Conservation (phyloP, 1,140 invertebrate genomes). For the Agrypnia vestita region DNA sequence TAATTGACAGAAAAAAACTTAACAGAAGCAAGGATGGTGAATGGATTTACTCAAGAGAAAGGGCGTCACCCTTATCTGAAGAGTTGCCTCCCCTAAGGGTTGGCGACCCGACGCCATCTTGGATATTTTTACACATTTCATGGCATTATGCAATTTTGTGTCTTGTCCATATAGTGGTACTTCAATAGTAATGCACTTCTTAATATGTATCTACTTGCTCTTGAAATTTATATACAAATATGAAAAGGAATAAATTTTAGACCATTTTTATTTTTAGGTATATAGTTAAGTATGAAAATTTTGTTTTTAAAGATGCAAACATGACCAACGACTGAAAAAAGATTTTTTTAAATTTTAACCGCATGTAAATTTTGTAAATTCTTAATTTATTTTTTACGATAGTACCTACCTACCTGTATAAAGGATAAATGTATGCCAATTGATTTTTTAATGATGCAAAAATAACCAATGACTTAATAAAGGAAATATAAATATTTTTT, state of each 20-base stretch:
- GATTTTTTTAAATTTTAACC: no score
- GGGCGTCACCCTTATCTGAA: conserved; percentile 28
- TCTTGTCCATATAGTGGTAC: background rate
- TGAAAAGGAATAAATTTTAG: background rate
- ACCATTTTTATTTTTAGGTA: background rate
- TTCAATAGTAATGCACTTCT: no score
- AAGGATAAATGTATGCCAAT: no score
- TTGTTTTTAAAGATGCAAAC: no score
- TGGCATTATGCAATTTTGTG: conserved; percentile 19
- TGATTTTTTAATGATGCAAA: no score
- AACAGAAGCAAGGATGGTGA: background rate
- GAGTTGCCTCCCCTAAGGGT: conserved; percentile 34
- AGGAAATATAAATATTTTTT: no score
- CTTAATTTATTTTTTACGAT: no score
- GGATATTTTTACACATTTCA: conserved; percentile 34
- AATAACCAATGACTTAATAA: no score
- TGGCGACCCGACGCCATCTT: conserved; percentile 40
- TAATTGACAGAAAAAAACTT: conserved; percentile 14
- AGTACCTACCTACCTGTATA: no score
- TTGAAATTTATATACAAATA: background rate
- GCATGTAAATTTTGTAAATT: no score
- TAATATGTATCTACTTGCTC: no score
- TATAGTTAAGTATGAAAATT: background rate
- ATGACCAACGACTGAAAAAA: no score
- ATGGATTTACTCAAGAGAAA: conserved; percentile 28